Evolutionary conservation across 1,140 invertebrate genomes (phyloP), one percentile per base, ranked within the genome.

Genomic region (Ceratitis capitata): DNA sequence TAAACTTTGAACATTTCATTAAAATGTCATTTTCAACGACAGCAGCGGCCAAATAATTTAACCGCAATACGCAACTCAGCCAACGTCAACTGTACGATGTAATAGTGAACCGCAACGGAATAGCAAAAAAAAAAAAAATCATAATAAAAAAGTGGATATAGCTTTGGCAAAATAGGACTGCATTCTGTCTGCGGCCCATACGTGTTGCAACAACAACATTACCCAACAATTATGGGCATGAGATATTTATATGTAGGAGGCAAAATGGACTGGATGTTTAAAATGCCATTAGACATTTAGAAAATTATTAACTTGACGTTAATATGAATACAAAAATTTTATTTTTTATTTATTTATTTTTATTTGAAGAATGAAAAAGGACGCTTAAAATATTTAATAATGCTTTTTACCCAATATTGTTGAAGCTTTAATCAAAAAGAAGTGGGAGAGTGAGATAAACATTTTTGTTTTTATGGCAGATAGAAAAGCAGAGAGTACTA

Each of bases 21-120:
- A 78, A 78, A 78, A 78, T 78, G 69, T 78, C 69, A 78, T 78
- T 78, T 78, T 78, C 69, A 78, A n/a, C 69, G 69, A 78, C 69
- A 78, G 69, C 69, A 78, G 69, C 69, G 69, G 16, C 69, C 69
- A 78, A 39, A 78, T 78, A 78, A 78, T 78, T 78, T 78, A 78
- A 78, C 69, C 69, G 69, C 69, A 78, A 78, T 78, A 78, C 69
- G n/a, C 69, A 64, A 5, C 19, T 35, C 45, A 45, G 69, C 10
- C 42, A 26, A 78, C 69, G 39, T 78, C 69, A 78, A 78, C 69
- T 26, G n/a, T n/a, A n/a, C n/a, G n/a, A n/a, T n/a, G n/a, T 19
- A 26, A 42, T 45, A 78, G 45, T n/a, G 69, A n/a, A 78, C 69
- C 14, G 45, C 39, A 78, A 47, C 69, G 45, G n/a, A n/a, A 47